Evolutionary conservation across 2,113 vertebrate genomes (phyloP).

Genomic region (Silurus asotus): DNA sequence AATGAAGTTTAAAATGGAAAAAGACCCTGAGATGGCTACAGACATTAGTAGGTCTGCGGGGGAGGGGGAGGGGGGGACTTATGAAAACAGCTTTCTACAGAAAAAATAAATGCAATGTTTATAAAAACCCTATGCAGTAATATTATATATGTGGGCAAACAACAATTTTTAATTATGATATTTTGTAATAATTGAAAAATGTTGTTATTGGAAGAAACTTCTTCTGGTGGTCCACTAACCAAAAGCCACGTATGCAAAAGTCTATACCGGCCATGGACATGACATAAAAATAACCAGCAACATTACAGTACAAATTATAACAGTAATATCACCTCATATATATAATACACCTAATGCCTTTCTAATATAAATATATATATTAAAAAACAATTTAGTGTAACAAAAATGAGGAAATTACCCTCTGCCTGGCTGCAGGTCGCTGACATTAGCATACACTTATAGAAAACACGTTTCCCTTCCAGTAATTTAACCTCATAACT

Average conservation of each 20-base stretch:
- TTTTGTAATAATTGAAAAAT: not conserved
- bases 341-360: not conserved
- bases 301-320: too few species aligned
- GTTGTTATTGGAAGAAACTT: not conserved
- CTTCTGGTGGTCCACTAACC: not conserved
- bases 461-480: not conserved
- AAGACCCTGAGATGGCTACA: too few species aligned
- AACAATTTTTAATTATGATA: too few species aligned
- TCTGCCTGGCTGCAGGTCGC: too few species aligned
- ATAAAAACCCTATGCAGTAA: too few species aligned
- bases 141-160: too few species aligned
- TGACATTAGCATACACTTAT: not conserved
- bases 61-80: too few species aligned
- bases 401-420: not conserved
- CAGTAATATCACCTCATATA: too few species aligned
- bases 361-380: not conserved
- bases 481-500: not conserved
- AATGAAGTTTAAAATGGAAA: not conserved
- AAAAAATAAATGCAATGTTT: too few species aligned
- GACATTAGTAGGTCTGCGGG: too few species aligned
- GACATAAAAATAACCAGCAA: too few species aligned
- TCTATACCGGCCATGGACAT: not conserved
- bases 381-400: not conserved
- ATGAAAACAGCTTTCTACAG: too few species aligned
- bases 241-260: constrained; percentile 38